Evolutionary conservation across 2,113 vertebrate species (phyloP).

Genomic region (Rhinolophus sinicus): DNA sequence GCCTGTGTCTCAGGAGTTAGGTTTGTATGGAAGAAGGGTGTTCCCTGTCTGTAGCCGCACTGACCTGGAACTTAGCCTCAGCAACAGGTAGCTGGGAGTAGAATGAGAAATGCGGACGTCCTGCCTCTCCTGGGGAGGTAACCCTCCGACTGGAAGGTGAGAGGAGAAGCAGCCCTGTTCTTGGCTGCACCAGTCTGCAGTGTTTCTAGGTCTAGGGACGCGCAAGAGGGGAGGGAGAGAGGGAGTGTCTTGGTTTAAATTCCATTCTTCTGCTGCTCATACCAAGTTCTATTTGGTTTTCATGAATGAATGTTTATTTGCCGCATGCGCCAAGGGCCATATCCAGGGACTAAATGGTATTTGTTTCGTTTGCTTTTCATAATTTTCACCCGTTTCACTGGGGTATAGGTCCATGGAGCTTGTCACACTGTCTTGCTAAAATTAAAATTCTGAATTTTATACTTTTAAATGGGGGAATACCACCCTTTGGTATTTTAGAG

Average conservation of each 20-base stretch:
- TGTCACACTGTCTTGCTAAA: background rate
- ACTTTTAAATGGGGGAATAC: background rate
- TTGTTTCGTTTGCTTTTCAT: background rate
- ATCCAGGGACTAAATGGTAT: background rate
- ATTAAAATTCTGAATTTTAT: background rate
- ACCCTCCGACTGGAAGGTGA: background rate
- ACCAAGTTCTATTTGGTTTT: background rate
- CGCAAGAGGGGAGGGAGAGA: background rate
- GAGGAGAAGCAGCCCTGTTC: background rate
- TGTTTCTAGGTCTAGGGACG: background rate
- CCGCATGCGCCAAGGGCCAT: background rate
- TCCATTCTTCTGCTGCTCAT: background rate
- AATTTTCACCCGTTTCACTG: conserved; percentile 10
- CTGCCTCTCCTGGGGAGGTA: background rate
- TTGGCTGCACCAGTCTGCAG: background rate
- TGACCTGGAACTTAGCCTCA: background rate
- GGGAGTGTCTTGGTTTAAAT: background rate
- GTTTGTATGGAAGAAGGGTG: background rate
- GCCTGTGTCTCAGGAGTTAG: background rate
- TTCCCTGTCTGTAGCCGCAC: background rate
- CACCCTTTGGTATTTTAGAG: background rate
- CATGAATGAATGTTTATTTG: conserved; percentile 7
- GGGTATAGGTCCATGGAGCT: background rate
- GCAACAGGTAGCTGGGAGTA: background rate
- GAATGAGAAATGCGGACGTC: background rate